phyloP scores from a whole-genome alignment of 2,797 vertebrate species.

The Coregonus suidteri region DNA sequence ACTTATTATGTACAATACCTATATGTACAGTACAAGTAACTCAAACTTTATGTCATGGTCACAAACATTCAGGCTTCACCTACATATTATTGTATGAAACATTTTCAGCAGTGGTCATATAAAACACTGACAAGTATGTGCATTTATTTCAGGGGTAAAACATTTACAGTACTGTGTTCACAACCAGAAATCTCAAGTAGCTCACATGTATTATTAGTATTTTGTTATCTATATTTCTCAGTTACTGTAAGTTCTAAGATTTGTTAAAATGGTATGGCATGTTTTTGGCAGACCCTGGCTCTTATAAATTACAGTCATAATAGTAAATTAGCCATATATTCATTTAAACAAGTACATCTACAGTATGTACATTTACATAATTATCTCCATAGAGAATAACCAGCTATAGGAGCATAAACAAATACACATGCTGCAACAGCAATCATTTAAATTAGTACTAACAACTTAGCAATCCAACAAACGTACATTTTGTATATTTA shows the following conservation, averaged over 20 bases:
- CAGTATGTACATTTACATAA: slow-evolving; percentile 63
- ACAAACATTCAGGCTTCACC: not conserved
- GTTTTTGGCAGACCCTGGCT: slow-evolving; percentile 43
- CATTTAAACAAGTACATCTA: slow-evolving; percentile 68
- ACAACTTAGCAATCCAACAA: slow-evolving; percentile 11
- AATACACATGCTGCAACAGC: slow-evolving; percentile 64
- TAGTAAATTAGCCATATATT: slow-evolving; percentile 43
- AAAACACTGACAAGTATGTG: slow-evolving; percentile 38
- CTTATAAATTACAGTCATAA: slow-evolving; percentile 64
- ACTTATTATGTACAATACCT: not conserved
- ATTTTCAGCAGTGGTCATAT: not conserved
- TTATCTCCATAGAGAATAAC: slow-evolving; percentile 66
- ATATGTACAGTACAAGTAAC: not conserved
- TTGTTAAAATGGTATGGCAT: slow-evolving; percentile 22
- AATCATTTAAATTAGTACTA: slow-evolving; percentile 69
- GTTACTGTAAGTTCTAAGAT: slow-evolving; percentile 6
- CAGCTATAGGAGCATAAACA: slow-evolving; percentile 68
- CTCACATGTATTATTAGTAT: slow-evolving; percentile 25
- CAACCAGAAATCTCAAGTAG: slow-evolving; percentile 60
- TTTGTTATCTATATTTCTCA: slow-evolving; percentile 27
- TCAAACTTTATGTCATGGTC: not conserved
- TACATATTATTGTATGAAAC: not conserved
- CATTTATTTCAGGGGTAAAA: slow-evolving; percentile 71
- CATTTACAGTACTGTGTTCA: slow-evolving; percentile 66
- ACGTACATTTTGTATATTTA: not conserved